Conservation (phyloP, 2,888 invertebrate genomes). For the Tiliacea aurago region DNA sequence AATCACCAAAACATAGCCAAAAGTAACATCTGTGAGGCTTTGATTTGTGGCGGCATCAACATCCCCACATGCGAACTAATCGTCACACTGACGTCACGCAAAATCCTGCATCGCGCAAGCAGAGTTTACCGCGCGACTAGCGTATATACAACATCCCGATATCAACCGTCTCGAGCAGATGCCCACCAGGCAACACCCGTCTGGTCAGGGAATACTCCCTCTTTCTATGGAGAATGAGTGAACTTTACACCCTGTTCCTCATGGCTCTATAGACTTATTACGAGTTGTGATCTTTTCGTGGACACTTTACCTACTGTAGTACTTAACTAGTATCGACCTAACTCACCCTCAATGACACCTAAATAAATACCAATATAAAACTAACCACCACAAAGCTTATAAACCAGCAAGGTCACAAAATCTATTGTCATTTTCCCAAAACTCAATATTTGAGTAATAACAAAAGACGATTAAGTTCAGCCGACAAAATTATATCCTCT, state of each 20-base stretch:
- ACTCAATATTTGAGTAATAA: constrained; percentile 47
- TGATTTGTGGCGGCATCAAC: too few relatives aligned
- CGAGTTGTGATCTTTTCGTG: background rate
- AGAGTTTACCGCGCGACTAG: too few relatives aligned
- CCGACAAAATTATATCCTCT: constrained; percentile 17
- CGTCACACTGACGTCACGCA: too few relatives aligned
- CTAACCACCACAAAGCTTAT: constrained; percentile 6
- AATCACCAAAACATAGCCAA: background rate
- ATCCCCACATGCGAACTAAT: too few relatives aligned
- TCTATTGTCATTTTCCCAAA: constrained; percentile 23
- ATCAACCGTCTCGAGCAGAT: too few relatives aligned
- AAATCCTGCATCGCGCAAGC: too few relatives aligned
- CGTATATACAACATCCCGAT: too few relatives aligned
- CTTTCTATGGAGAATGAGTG: too few relatives aligned
- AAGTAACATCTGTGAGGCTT: background rate
- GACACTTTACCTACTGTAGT: background rate
- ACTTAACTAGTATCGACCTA: background rate
- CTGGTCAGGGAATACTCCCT: too few relatives aligned
- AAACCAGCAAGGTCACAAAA: constrained; percentile 17
- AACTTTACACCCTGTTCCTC: too few relatives aligned
- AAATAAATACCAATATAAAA: constrained; percentile 13
- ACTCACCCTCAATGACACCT: background rate
- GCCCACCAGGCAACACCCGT: too few relatives aligned
- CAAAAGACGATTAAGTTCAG: constrained; percentile 35
- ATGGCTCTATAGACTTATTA: too few relatives aligned